These are phyloP conservation scores for Emydocephalus ijimae DNA, from an alignment of 2,113 vertebrate genomes.

Conservation along the genomic window DNA sequence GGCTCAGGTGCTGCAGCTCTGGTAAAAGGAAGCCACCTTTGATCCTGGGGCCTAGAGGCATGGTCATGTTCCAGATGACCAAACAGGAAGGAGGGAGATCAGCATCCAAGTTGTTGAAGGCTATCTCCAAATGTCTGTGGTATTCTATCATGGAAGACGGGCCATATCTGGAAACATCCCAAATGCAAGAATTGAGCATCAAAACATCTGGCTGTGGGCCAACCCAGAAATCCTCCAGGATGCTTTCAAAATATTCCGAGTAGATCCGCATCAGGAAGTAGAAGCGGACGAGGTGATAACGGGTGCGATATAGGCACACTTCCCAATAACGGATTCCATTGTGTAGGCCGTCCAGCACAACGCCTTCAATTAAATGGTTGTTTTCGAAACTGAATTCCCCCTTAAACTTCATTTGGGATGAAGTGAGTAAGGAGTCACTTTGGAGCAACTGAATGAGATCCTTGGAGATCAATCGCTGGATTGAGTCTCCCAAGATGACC, in stretches of 20 bases:
- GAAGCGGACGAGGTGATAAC: conserved; percentile 81
- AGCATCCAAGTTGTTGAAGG: conserved; percentile 68
- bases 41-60: conserved; percentile 76
- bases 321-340: conserved; percentile 74
- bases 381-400: conserved; percentile 77
- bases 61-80: conserved; percentile 82
- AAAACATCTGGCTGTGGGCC: conserved; percentile 77
- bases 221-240: conserved; percentile 71
- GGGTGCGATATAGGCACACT: conserved; percentile 76
- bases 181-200: conserved; percentile 83
- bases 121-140: conserved; percentile 67
- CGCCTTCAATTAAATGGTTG: conserved; percentile 78
- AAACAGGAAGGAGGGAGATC: conserved; percentile 72
- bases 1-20: conserved; percentile 67
- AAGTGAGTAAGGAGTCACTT: too few relatives aligned
- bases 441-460: too few relatives aligned
- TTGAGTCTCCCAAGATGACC: too few relatives aligned
- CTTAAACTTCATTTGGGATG: not conserved
- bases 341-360: conserved; percentile 58
- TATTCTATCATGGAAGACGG: conserved; percentile 64
- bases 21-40: conserved; percentile 76
- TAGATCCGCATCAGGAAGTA: conserved; percentile 81
- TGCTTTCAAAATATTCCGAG: conserved; percentile 74
- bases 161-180: conserved; percentile 83
- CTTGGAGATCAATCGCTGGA: too few relatives aligned